These are phyloP conservation scores for Parnassius mnemosyne DNA, from an alignment of 2,888 invertebrate genomes.

Conservation along the genomic window DNA sequence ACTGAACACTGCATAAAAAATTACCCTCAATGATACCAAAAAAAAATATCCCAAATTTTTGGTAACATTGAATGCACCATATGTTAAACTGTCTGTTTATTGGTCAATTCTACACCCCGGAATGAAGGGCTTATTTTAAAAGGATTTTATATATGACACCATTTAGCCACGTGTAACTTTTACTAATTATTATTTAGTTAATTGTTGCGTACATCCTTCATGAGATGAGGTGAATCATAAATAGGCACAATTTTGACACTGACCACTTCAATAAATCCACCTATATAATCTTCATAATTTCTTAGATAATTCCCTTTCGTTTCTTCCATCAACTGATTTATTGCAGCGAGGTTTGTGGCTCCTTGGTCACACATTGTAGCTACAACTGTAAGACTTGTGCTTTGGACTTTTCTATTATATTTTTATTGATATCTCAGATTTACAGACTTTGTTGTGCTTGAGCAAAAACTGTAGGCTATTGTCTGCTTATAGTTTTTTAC, in stretches of 20 bases:
- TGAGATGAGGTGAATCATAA: no score
- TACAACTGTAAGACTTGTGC: constrained; percentile 17
- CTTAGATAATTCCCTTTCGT: constrained; percentile 23
- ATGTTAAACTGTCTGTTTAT: constrained; percentile 1
- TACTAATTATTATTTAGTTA: no score
- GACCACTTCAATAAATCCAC: no score
- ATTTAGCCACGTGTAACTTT: no score
- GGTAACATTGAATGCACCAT: constrained; percentile 4
- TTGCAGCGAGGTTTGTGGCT: constrained; percentile 27
- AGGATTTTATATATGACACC: no score
- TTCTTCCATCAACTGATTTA: constrained; percentile 24
- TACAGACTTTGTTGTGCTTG: constrained; percentile 19
- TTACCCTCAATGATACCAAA: no score
- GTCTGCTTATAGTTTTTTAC: constrained; percentile 31
- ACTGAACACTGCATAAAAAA: constrained; percentile 6
- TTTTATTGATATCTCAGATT: constrained; percentile 18
- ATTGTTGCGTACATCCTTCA: no score
- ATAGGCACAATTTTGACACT: no score
- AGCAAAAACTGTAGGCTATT: constrained; percentile 27
- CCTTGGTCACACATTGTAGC: constrained; percentile 33
- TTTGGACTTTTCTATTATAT: constrained; percentile 22
- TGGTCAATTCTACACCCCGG: no score
- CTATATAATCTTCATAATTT: not conserved
- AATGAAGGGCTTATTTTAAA: no score
- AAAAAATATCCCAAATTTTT: constrained; percentile 5